Base-by-base conservation (phyloP, 2,797 vertebrate genomes). In the Numenius phaeopus region DNA sequence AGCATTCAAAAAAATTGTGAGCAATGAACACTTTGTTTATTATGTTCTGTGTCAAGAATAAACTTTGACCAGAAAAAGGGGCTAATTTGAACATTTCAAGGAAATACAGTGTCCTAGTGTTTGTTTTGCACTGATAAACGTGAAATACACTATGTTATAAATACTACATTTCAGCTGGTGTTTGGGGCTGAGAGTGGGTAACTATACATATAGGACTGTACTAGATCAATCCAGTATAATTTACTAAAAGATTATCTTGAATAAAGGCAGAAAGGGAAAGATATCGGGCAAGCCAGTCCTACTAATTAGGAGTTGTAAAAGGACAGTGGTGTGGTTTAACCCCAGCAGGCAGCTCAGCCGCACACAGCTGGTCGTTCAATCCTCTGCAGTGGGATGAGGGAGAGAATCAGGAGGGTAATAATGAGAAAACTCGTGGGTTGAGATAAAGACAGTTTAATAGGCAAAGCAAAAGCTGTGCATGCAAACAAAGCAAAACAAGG, bases 401-500 rank as follows among this genome's bases (percentile, higher is more conserved):
- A 70, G 24, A 59, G 14, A 65, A 34, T 27, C 1, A 0, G 17
- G 2, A 84, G 7, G 6, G n/a, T 79, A 40, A 79, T 4, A 50
- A 2, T 11, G 13, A 50, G 13, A 59, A 65, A 72, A 59, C 9
- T 47, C 0, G 1, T 3, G 8, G 32, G 4, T 32, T 61, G 29
- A 66, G 24, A 79, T 21, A 47, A 73, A 85, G 17, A 10, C 20
- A 66, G 7, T 39, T 84, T 50, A 44, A 39, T 5, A 65, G 15
- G 11, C 10, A 72, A 46, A 59, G 3, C 12, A 72, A 50, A 90
- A 90, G 23, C 14, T 0, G 0, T 2, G 0, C 13, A 22, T 0
- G 1, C 14, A 75, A 78, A 17, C 21, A 58, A 87, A 75, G 10
- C 11, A 62, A 73, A 73, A 7, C 12, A 65, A 30, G 8, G 20